Evolutionary conservation across 2,888 invertebrate genomes (phyloP).

Genomic region (Schizaphis graminum): DNA sequence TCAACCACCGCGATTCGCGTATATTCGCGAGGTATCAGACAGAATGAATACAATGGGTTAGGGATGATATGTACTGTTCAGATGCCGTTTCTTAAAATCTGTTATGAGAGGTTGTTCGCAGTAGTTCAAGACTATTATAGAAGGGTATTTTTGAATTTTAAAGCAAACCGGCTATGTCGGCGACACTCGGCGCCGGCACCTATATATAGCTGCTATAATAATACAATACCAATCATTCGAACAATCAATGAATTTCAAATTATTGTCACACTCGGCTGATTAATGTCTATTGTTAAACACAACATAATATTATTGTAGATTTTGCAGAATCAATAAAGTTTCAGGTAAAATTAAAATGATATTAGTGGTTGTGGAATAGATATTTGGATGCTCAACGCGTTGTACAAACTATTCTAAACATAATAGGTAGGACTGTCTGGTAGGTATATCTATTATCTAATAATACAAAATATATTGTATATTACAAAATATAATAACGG

Average conservation of each 20-base stretch:
- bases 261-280: background rate
- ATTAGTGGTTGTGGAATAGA: background rate
- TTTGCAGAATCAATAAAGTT: background rate
- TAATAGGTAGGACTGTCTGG: too few species aligned
- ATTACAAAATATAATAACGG: too few species aligned
- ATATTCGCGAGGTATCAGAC: background rate
- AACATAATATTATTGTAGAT: background rate
- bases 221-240: background rate
- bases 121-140: background rate
- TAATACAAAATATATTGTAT: too few species aligned
- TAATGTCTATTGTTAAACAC: background rate
- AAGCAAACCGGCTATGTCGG: background rate
- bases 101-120: background rate
- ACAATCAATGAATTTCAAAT: background rate
- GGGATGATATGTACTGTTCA: background rate
- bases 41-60: background rate
- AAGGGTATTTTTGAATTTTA: background rate
- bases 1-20: background rate
- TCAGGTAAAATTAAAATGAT: background rate
- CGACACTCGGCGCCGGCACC: background rate
- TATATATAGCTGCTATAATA: background rate
- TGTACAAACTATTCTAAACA: background rate
- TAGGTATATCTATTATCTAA: too few species aligned
- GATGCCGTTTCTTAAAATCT: background rate
- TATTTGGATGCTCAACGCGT: background rate